Percentiles rank a stretch among this genome's conserved stretches.
These are phyloP conservation scores for Spondyliosoma cantharus DNA, from an alignment of 2,797 vertebrate species.

Conservation along the genomic window DNA sequence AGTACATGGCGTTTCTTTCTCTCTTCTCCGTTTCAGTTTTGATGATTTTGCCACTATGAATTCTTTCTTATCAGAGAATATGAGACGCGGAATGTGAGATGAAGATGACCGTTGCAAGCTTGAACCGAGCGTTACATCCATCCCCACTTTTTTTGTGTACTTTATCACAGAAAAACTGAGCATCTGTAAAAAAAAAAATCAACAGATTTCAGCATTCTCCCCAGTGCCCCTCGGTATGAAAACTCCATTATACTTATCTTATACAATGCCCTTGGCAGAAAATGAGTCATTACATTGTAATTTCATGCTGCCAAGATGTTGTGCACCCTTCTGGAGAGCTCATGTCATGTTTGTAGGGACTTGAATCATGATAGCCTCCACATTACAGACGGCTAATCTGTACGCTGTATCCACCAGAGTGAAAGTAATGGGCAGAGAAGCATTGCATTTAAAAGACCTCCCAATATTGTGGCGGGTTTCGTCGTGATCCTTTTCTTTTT, in stretches of 20 bases:
- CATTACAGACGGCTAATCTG: constrained; percentile 37
- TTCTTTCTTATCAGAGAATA: constrained; percentile 60
- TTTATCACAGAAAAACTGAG: constrained; percentile 41
- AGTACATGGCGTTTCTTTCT: constrained; percentile 54
- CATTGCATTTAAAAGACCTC: constrained; percentile 78
- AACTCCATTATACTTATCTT: constrained; percentile 48
- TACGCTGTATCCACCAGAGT: constrained; percentile 47
- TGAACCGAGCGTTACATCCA: constrained; percentile 37
- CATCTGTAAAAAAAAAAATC: constrained; percentile 47
- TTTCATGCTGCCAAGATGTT: constrained; percentile 63
- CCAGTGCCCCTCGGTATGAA: constrained; percentile 30
- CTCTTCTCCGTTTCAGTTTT: constrained; percentile 61
- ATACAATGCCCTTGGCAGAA: constrained; percentile 45
- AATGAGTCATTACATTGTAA: constrained; percentile 70
- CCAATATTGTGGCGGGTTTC: constrained; percentile 71
- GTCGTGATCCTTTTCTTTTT: constrained; percentile 67
- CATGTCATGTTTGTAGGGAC: constrained; percentile 46
- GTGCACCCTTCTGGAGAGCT: constrained; percentile 47
- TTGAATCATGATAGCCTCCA: constrained; percentile 50
- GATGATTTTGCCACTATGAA: constrained; percentile 65
- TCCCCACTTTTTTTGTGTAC: constrained; percentile 18
- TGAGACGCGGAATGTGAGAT: constrained; percentile 48
- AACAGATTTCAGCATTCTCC: constrained; percentile 29
- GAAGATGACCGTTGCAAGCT: constrained; percentile 53
- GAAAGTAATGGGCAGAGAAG: constrained; percentile 64